Evolutionary conservation across 2,888 invertebrate species (phyloP).

Genomic region (Cephus pulcher): DNA sequence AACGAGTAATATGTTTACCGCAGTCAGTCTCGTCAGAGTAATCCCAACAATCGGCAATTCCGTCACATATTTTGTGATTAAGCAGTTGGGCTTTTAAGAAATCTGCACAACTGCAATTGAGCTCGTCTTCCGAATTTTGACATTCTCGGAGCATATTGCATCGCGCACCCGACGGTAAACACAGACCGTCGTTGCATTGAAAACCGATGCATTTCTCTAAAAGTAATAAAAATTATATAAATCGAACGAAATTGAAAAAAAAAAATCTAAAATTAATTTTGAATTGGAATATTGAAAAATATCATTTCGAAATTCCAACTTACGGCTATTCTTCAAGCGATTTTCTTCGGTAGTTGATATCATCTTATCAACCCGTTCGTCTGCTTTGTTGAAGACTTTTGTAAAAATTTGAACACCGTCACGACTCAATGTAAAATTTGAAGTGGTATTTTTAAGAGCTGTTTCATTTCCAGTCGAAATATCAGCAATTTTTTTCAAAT

Average conservation of each 20-base stretch:
- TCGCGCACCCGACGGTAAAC: conserved; percentile 74
- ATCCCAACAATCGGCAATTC: conserved; percentile 84
- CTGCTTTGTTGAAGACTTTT: conserved; percentile 73
- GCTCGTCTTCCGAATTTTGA: conserved; percentile 77
- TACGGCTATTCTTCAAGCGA: background rate
- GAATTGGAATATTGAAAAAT: conserved; percentile 21
- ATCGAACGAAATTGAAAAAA: conserved; percentile 18
- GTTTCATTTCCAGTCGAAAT: conserved; percentile 48
- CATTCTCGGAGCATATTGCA: conserved; percentile 81
- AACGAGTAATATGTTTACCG: conserved; percentile 67
- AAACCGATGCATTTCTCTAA: conserved; percentile 67
- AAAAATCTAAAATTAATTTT: conserved; percentile 2
- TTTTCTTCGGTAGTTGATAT: conserved; percentile 42
- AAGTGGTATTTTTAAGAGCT: conserved; percentile 31
- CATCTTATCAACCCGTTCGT: conserved; percentile 42
- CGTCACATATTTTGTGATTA: conserved; percentile 82
- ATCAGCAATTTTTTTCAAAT: conserved; percentile 56
- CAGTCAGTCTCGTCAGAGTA: conserved; percentile 82
- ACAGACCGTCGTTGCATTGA: conserved; percentile 74
- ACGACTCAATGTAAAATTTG: conserved; percentile 72
- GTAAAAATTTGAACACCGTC: conserved; percentile 76
- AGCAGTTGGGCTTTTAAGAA: conserved; percentile 78
- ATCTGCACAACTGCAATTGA: conserved; percentile 81
- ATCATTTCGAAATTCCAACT: conserved; percentile 9
- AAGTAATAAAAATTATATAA: conserved; percentile 55